Percentiles rank a stretch among this genome's conserved stretches.
Conservation (phyloP, 2,888 invertebrate species). For the Thymelicus acteon region DNA sequence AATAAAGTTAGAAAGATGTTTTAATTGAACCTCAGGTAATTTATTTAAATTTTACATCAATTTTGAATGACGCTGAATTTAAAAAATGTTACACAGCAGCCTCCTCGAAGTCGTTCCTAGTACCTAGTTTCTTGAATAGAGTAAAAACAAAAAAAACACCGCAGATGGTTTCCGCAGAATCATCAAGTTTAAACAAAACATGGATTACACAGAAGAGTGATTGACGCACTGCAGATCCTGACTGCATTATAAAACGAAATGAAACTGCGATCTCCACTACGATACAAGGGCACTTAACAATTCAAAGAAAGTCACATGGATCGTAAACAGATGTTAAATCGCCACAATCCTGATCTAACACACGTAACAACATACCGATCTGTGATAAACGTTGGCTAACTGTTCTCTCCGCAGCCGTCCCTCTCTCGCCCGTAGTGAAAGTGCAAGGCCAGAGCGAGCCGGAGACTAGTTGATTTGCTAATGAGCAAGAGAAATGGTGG, state of each 20-base stretch:
- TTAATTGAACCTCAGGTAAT: too few relatives aligned
- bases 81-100: too few relatives aligned
- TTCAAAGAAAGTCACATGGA: constrained; percentile 31
- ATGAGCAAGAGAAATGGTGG: constrained; percentile 66
- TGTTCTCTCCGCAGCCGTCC: constrained; percentile 45
- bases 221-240: not conserved
- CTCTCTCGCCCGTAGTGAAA: constrained; percentile 54
- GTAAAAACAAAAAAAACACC: too few relatives aligned
- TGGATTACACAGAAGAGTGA: not conserved
- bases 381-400: constrained; percentile 50
- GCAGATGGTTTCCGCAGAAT: too few relatives aligned
- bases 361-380: constrained; percentile 52
- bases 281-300: constrained; percentile 6
- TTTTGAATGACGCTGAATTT: too few relatives aligned
- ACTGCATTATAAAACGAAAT: not conserved
- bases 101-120: too few relatives aligned
- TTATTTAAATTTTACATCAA: too few relatives aligned
- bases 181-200: too few relatives aligned
- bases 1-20: too few relatives aligned
- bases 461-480: constrained; percentile 55
- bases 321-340: constrained; percentile 28
- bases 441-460: constrained; percentile 54
- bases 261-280: not conserved
- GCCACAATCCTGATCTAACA: constrained; percentile 49
- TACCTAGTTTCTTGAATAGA: too few relatives aligned